Evolutionary conservation across 2,113 vertebrate species (phyloP).

Genomic region (Oncorhynchus masou): DNA sequence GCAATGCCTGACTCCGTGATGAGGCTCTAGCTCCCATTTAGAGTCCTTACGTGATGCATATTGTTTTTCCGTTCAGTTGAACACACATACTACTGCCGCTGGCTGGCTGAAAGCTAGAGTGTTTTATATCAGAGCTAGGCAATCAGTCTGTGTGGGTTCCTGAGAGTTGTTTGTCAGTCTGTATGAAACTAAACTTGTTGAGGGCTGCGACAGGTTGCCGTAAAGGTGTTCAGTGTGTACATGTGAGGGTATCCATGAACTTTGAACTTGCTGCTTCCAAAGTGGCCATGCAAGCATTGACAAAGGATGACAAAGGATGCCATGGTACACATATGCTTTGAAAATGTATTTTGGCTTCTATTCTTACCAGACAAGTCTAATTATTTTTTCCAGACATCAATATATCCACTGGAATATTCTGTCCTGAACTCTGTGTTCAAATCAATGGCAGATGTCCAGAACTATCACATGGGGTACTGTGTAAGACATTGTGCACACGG

Average conservation of each 20-base stretch:
- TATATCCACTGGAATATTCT: background rate
- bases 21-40: background rate
- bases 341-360: no score
- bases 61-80: no score
- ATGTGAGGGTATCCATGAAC: background rate
- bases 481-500: background rate
- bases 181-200: background rate
- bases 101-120: no score
- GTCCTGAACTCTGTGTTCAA: background rate
- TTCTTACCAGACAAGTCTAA: no score
- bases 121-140: background rate
- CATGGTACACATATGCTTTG: no score
- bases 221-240: background rate
- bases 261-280: background rate
- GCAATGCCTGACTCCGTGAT: background rate
- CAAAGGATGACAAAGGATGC: no score
- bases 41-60: no score
- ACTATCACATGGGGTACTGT: no score
- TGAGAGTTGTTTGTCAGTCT: slow-evolving; percentile 1
- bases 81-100: no score
- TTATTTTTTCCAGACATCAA: background rate
- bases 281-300: background rate
- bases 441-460: background rate
- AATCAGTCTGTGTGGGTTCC: background rate
- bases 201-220: background rate